Conservation (phyloP, 2,797 vertebrate species). For the Rhinichthys osculus region DNA sequence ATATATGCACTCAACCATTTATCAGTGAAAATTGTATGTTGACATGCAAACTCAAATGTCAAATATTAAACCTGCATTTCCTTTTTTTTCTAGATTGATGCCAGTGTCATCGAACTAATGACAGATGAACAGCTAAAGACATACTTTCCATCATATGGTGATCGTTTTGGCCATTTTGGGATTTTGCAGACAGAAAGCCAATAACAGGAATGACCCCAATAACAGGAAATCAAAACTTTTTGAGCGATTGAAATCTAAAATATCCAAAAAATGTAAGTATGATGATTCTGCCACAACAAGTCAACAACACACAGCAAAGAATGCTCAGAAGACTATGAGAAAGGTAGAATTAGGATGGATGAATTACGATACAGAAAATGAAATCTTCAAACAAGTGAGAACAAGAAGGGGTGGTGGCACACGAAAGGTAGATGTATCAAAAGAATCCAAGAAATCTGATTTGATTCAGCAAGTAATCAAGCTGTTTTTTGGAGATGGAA, state of each 20-base stretch:
- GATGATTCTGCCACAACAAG: too few species aligned
- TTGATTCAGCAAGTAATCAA: slow-evolving; percentile 9
- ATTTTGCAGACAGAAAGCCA: slow-evolving; percentile 39
- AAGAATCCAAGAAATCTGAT: slow-evolving; percentile 28
- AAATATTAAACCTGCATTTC: neutral
- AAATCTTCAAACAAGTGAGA: slow-evolving; percentile 36
- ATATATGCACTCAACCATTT: neutral
- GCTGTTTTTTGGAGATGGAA: slow-evolving; percentile 17
- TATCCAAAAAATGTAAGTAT: too few species aligned
- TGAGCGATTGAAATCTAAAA: too few species aligned
- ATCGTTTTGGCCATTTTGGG: slow-evolving; percentile 34
- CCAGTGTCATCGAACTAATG: slow-evolving; percentile 20
- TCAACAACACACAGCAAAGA: neutral
- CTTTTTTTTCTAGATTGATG: slow-evolving; percentile 13
- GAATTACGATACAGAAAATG: slow-evolving; percentile 26
- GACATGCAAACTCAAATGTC: neutral
- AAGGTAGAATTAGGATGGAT: slow-evolving; percentile 48
- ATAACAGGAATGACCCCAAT: neutral
- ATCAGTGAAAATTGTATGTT: neutral
- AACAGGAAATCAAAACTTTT: neutral
- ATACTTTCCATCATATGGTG: slow-evolving; percentile 38
- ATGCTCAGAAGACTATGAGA: slow-evolving; percentile 34
- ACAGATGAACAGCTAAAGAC: slow-evolving; percentile 39
- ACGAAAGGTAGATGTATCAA: slow-evolving; percentile 11
- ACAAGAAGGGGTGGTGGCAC: slow-evolving; percentile 25